Conservation (phyloP, 2,888 invertebrate species). For the Chymomyza procnemis region DNA sequence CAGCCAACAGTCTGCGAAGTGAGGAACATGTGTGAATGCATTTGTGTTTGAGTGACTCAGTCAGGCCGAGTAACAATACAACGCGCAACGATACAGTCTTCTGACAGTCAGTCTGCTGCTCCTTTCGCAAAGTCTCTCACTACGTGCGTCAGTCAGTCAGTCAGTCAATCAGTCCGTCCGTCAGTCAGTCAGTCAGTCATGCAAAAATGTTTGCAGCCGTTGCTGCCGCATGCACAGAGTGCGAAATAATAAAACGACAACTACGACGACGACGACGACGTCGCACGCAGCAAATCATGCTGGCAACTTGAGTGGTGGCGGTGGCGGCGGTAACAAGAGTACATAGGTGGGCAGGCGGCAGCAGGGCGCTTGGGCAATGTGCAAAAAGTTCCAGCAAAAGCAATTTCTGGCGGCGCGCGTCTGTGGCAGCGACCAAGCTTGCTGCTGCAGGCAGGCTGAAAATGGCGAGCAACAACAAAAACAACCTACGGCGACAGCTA, state of each 20-base stretch:
- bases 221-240: constrained; percentile 56
- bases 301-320: not conserved
- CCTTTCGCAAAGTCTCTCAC: constrained; percentile 15
- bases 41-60: constrained; percentile 44
- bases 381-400: constrained; percentile 48
- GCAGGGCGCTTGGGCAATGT: not conserved
- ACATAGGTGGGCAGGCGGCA: not conserved
- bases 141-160: constrained; percentile 1
- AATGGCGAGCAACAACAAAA: not conserved
- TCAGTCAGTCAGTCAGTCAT: constrained; percentile 19
- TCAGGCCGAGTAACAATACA: constrained; percentile 36
- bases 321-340: not conserved
- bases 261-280: constrained; percentile 35
- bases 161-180: constrained; percentile 33
- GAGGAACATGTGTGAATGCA: constrained; percentile 10
- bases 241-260: constrained; percentile 69
- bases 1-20: not conserved
- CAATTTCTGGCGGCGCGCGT: constrained; percentile 64
- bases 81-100: not conserved
- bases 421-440: constrained; percentile 51
- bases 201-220: constrained; percentile 53
- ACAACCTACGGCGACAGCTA: constrained; percentile 7
- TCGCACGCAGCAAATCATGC: not conserved
- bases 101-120: constrained; percentile 31
- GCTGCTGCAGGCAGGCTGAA: constrained; percentile 55